Conservation (phyloP, 2,113 vertebrate genomes). For the Phrynocephalus versicolor region DNA sequence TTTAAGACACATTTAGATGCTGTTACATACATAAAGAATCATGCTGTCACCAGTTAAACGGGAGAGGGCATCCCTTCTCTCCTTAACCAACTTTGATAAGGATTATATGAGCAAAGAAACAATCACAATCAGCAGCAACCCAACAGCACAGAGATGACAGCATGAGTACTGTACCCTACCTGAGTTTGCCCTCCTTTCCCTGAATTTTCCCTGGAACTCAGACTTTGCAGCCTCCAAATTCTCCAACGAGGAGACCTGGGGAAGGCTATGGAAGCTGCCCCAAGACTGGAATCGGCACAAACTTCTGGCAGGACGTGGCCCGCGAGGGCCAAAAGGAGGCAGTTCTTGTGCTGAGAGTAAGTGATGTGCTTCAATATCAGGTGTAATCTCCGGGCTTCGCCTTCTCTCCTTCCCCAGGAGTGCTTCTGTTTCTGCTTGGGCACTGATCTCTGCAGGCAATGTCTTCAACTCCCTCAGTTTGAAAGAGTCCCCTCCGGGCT, state of each 20-base stretch:
- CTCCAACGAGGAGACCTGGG: slow-evolving; percentile 86
- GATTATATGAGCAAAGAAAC: neutral
- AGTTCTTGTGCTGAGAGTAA: slow-evolving; percentile 65
- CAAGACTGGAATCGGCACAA: slow-evolving; percentile 65
- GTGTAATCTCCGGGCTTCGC: slow-evolving; percentile 58
- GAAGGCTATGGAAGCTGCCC: slow-evolving; percentile 79
- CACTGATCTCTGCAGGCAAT: slow-evolving; percentile 78
- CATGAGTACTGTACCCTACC: slow-evolving; percentile 71
- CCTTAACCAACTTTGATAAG: neutral
- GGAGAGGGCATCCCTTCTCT: neutral
- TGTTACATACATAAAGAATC: too few relatives aligned
- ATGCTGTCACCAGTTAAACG: neutral
- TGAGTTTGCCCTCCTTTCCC: slow-evolving; percentile 74
- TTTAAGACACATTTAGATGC: neutral
- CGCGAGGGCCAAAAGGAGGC: slow-evolving; percentile 71
- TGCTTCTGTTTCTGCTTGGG: slow-evolving; percentile 84
- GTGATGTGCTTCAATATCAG: slow-evolving; percentile 44
- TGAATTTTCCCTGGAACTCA: slow-evolving; percentile 78
- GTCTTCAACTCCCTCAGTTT: slow-evolving; percentile 83
- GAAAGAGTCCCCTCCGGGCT: slow-evolving; percentile 83
- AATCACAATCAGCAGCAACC: neutral
- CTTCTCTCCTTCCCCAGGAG: slow-evolving; percentile 83
- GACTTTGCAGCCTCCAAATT: slow-evolving; percentile 82
- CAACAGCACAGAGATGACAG: neutral
- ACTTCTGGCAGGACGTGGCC: slow-evolving; percentile 65